These are phyloP conservation scores for Mormyrus hasselquistii DNA, from an alignment of 2,797 vertebrate species.

Conservation along the genomic window DNA sequence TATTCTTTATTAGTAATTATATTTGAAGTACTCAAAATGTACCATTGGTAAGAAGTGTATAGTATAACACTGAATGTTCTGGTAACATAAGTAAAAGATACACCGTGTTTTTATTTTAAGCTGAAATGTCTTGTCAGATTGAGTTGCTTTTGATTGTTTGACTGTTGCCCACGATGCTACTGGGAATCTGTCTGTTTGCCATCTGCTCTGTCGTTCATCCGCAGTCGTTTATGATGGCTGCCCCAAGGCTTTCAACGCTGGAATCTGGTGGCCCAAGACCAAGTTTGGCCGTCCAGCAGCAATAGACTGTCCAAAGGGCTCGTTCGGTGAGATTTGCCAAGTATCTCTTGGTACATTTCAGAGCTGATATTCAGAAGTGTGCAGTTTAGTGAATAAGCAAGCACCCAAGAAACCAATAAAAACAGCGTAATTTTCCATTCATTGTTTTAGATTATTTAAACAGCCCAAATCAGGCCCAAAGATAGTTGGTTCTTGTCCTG, in stretches of 20 bases:
- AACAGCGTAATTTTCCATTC: neutral
- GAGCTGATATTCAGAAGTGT: neutral
- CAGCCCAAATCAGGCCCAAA: neutral
- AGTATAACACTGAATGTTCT: neutral
- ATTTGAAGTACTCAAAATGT: neutral
- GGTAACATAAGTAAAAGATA: neutral
- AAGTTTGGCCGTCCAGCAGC: constrained; percentile 77
- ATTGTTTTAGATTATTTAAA: neutral
- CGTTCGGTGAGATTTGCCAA: constrained; percentile 62
- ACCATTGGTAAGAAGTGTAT: neutral
- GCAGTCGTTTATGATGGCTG: constrained; percentile 79
- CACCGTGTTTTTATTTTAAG: neutral
- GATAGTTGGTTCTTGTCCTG: neutral
- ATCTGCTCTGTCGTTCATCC: neutral
- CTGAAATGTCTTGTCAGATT: neutral
- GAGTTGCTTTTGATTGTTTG: neutral
- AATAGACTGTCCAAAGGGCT: constrained; percentile 72
- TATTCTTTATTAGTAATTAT: neutral
- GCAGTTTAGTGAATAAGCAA: neutral
- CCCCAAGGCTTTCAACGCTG: constrained; percentile 73
- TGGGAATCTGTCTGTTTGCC: neutral
- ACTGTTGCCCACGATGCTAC: neutral
- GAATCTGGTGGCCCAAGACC: constrained; percentile 85
- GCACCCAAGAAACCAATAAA: neutral
- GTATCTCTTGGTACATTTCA: neutral